Conservation (phyloP, 2,797 vertebrate genomes). For the Pitangus sulphuratus region DNA sequence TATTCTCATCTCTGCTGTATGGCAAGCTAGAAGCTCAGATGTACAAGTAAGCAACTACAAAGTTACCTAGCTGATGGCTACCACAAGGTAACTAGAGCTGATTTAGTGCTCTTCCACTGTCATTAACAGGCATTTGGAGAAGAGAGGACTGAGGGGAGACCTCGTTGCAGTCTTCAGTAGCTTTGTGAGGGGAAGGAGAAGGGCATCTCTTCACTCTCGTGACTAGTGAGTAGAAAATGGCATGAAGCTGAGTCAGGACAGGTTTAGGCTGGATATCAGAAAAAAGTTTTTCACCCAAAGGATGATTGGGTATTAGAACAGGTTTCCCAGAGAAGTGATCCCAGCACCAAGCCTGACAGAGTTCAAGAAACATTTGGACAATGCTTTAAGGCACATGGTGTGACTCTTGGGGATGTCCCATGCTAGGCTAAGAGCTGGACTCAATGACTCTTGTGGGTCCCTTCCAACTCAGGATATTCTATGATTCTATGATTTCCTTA, state of each 20-base stretch:
- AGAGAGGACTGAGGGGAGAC: neutral
- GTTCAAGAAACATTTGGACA: neutral
- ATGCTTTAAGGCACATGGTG: rapidly evolving
- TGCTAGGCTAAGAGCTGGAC: neutral
- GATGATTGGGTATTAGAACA: neutral
- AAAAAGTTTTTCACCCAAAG: neutral
- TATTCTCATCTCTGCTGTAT: neutral
- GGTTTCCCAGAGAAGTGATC: neutral
- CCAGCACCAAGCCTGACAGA: neutral
- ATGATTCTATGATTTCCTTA: neutral
- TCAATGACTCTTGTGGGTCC: rapidly evolving
- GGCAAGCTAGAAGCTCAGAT: neutral
- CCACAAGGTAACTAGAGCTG: neutral
- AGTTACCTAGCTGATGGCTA: neutral
- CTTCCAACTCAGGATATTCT: neutral
- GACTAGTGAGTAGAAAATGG: neutral
- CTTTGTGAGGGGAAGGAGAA: neutral
- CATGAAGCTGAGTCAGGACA: neutral
- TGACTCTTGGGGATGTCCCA: neutral
- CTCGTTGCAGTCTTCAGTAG: neutral
- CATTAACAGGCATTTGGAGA: neutral
- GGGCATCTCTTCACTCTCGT: neutral
- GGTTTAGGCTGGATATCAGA: neutral
- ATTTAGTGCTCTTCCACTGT: neutral
- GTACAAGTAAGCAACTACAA: neutral